Conservation (phyloP, 1,140 invertebrate species). For the Anthonomus grandis region DNA sequence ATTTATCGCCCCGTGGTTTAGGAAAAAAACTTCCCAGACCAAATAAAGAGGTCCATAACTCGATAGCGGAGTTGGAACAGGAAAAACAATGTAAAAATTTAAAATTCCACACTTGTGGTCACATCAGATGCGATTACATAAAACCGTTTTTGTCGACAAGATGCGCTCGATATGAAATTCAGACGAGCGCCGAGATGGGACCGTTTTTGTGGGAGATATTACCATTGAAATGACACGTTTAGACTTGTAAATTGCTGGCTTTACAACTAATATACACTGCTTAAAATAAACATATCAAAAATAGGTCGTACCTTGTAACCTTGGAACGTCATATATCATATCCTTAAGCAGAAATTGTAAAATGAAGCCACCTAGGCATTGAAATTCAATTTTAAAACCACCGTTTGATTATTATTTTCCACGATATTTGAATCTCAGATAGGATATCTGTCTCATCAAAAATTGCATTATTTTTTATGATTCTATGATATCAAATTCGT, state of each 20-base stretch:
- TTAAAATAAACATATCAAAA: not conserved
- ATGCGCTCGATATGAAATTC: slow-evolving; percentile 16
- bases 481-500: too few species aligned
- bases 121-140: slow-evolving; percentile 9
- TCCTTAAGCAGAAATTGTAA: too few species aligned
- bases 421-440: too few species aligned
- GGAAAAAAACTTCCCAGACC: not conserved
- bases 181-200: slow-evolving; percentile 12
- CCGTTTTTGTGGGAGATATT: slow-evolving; percentile 10
- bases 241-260: slow-evolving; percentile 10
- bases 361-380: too few species aligned
- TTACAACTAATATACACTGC: slow-evolving; percentile 1
- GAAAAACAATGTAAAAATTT: slow-evolving; percentile 16
- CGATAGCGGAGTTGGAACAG: not conserved
- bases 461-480: too few species aligned
- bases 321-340: too few species aligned
- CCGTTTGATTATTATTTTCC: too few species aligned
- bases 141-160: slow-evolving; percentile 11
- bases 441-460: too few species aligned
- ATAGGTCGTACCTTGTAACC: too few species aligned
- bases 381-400: too few species aligned
- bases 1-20: too few species aligned
- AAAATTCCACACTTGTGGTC: slow-evolving; percentile 13
- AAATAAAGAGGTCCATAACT: slow-evolving; percentile 2
- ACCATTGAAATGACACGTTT: slow-evolving; percentile 18